A percentile compares a stretch with the other conserved stretches of the same genome.
Conservation (phyloP, 2,113 vertebrate genomes). For the Nyctibius bracteatus region DNA sequence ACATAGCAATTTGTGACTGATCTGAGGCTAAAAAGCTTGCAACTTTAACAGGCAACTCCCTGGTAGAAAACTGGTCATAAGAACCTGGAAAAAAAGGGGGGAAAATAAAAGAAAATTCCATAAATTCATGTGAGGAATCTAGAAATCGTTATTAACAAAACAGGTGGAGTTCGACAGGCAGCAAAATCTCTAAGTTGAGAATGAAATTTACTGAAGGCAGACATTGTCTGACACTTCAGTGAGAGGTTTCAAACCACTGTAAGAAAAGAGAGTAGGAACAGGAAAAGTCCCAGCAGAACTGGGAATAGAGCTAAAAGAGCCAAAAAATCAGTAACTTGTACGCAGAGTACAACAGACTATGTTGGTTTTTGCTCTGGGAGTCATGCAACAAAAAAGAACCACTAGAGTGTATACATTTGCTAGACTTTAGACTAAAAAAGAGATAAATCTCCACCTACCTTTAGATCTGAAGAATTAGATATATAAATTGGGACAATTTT, state of each 20-base stretch:
- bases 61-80: neutral
- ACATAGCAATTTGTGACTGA: neutral
- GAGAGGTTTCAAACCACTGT: neutral
- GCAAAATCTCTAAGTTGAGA: neutral
- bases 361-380: neutral
- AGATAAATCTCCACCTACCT: neutral
- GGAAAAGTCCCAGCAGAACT: neutral
- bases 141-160: neutral
- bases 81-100: neutral
- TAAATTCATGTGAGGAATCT: neutral
- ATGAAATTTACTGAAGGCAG: neutral
- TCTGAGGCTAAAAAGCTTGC: neutral
- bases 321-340: neutral
- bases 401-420: neutral
- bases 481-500: neutral
- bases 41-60: neutral
- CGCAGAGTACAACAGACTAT: neutral
- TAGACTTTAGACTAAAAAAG: neutral
- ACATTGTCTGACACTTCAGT: neutral
- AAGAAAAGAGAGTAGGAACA: neutral
- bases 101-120: rapidly evolving
- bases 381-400: neutral
- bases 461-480: neutral
- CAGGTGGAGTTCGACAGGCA: neutral
- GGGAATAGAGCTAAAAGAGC: neutral